These are phyloP conservation scores for Seriola rivoliana DNA, from an alignment of 2,113 vertebrate species.

Conservation along the genomic window DNA sequence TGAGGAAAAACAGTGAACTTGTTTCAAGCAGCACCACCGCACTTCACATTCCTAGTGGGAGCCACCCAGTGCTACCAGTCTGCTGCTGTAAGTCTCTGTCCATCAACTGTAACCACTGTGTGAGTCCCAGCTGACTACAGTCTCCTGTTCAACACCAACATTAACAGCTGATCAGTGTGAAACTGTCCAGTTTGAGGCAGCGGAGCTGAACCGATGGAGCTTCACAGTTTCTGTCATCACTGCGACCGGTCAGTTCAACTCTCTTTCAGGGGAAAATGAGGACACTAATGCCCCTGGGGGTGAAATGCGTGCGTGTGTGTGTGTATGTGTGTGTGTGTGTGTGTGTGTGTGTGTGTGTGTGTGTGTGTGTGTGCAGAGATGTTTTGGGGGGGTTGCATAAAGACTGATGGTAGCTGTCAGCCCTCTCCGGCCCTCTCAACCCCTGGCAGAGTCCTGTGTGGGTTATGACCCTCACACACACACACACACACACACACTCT, in stretches of 20 bases:
- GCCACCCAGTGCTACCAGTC: background rate
- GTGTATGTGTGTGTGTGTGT: too few species aligned
- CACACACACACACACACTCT: background rate
- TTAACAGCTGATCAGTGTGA: background rate
- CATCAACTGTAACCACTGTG: too few species aligned
- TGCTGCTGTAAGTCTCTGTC: background rate
- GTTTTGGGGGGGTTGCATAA: constrained; percentile 38
- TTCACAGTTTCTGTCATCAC: constrained; percentile 63
- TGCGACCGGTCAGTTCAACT: constrained; percentile 59
- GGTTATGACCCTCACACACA: constrained; percentile 39
- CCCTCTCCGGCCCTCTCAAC: constrained; percentile 49
- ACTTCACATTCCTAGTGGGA: constrained; percentile 9
- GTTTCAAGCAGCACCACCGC: constrained; percentile 31
- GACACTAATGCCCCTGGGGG: constrained; percentile 66
- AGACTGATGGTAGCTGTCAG: constrained; percentile 78
- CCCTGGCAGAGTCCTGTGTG: constrained; percentile 45
- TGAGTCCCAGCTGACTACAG: background rate
- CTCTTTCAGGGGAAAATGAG: constrained; percentile 66
- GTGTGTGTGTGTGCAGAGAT: constrained; percentile 22
- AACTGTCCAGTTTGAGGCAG: background rate
- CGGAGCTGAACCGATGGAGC: background rate
- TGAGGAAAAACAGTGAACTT: constrained; percentile 23
- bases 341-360: constrained; percentile 28
- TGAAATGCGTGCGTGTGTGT: constrained; percentile 19
- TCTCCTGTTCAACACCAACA: background rate